These are phyloP conservation scores for Nomada ferruginata DNA, from an alignment of 2,888 invertebrate species.

Conservation along the genomic window DNA sequence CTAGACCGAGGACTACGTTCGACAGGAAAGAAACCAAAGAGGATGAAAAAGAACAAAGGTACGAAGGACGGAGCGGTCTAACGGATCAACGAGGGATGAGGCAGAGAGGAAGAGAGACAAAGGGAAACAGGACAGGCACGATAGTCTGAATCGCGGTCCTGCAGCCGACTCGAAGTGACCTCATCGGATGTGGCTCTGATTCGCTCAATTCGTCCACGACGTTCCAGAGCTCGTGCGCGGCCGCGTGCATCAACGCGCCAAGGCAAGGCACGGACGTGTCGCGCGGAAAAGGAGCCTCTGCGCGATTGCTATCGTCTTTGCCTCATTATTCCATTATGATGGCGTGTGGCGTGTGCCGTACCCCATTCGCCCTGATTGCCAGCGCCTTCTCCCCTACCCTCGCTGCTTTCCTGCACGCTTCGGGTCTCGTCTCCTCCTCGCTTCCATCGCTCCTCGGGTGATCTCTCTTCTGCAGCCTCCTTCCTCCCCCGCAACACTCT, in stretches of 20 bases:
- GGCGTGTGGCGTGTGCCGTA: constrained; percentile 83
- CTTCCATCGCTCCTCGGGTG: not conserved
- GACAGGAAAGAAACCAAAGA: not conserved
- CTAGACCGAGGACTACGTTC: not conserved
- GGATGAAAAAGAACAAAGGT: not conserved
- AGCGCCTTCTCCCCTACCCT: constrained; percentile 48
- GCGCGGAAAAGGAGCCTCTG: constrained; percentile 79
- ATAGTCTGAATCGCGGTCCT: constrained; percentile 55
- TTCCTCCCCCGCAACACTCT: not conserved
- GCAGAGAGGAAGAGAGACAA: not conserved
- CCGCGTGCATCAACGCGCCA: constrained; percentile 58
- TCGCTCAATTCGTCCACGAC: constrained; percentile 82
- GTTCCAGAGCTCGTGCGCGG: constrained; percentile 63
- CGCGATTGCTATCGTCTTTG: constrained; percentile 83
- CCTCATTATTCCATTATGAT: constrained; percentile 83
- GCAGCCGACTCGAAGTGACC: constrained; percentile 77
- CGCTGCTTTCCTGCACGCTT: constrained; percentile 35
- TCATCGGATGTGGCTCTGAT: constrained; percentile 84
- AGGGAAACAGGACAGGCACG: constrained; percentile 31
- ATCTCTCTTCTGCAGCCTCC: constrained; percentile 15
- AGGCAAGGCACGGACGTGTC: constrained; percentile 66
- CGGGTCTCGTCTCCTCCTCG: constrained; percentile 23
- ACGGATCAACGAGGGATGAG: constrained; percentile 19
- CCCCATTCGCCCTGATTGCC: constrained; percentile 77
- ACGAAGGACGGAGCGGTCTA: constrained; percentile 7